Base-by-base conservation (phyloP, 1,140 invertebrate genomes). In the Drosophila albomicans region DNA sequence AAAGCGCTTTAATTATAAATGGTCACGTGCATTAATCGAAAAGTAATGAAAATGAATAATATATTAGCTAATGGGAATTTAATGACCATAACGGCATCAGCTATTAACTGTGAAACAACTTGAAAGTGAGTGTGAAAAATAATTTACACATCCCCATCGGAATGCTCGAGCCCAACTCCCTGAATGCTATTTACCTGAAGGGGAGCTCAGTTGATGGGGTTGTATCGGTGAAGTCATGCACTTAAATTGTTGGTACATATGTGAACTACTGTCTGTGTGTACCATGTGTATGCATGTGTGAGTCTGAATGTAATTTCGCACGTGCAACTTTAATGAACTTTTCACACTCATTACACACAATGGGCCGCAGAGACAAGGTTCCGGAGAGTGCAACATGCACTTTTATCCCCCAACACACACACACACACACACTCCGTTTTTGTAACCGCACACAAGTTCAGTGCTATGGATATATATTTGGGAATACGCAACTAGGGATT, bases 251-350 rank as follows among this genome's bases (percentile, higher is more conserved):
- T 38, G 11, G 41, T 63, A 11, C 35, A 5, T 48, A 35, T 45
- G 38, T 54, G 15, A 20, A 2, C 32, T 28, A 6, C 4, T 13
- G 6, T 62, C 5, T 69, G 46, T 20, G 8, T 43, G 48, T 68
- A 25, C 20, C 20, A 25, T 25, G 6, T n/a, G 8, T 30, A 25
- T 38, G 54, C 41, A n/a, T 13, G 30, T 49, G n/a, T 59, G 20
- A 25, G 10, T 38, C 7, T 10, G 35, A 35, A 13, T 43, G 56
- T 63, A 87, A 88, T 84, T 88, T 87, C 69, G 68, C 84, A 87
- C 84, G 80, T 87, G 80, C 81, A 87, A 88, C 69, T 87, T 87
- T 87, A 82, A 87, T 87, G 84, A 84, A 87, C 80, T 84, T 87
- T 87, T 87, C 84, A 78, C 84, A 87, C 84, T 80, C 80, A 82